Percentiles rank a stretch among this genome's conserved stretches.
These are phyloP conservation scores for Mythimna lalbum DNA, from an alignment of 2,888 invertebrate genomes.

Conservation along the genomic window DNA sequence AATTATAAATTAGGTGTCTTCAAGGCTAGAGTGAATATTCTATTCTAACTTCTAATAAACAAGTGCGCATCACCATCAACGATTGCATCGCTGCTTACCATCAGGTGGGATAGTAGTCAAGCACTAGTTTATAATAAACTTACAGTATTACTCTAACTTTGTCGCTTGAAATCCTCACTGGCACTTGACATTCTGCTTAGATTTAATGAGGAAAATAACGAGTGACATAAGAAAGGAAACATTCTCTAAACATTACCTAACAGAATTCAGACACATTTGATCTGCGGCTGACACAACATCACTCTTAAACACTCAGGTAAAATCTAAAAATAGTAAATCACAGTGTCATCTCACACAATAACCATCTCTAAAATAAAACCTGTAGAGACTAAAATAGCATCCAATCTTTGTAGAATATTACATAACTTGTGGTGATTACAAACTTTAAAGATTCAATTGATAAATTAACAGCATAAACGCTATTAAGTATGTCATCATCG, in stretches of 20 bases:
- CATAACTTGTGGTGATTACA: conserved; percentile 26
- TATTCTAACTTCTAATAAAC: too few species aligned
- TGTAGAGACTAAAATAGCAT: conserved; percentile 6
- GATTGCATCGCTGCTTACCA: too few species aligned
- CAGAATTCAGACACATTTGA: conserved; percentile 21
- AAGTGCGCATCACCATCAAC: too few species aligned
- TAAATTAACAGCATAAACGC: conserved; percentile 26
- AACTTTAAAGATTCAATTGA: conserved; percentile 24
- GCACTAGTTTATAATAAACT: too few species aligned
- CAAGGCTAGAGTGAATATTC: too few species aligned
- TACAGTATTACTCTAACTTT: not conserved
- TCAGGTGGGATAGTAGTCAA: too few species aligned
- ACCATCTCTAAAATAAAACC: conserved; percentile 3
- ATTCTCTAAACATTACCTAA: conserved; percentile 33
- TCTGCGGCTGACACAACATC: conserved; percentile 9
- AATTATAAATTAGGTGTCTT: too few species aligned
- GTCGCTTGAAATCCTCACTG: not conserved
- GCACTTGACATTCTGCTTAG: conserved; percentile 8
- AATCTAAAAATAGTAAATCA: conserved; percentile 19
- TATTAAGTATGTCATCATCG: conserved; percentile 15
- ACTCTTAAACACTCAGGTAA: conserved; percentile 9
- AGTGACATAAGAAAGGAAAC: conserved; percentile 14
- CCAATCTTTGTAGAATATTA: conserved; percentile 4
- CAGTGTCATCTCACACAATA: conserved; percentile 10
- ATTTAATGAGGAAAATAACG: conserved; percentile 10